Percentiles rank a stretch among this genome's conserved stretches.
Evolutionary conservation across 2,113 vertebrate genomes (phyloP).

Genomic region (Epinephelus moara): DNA sequence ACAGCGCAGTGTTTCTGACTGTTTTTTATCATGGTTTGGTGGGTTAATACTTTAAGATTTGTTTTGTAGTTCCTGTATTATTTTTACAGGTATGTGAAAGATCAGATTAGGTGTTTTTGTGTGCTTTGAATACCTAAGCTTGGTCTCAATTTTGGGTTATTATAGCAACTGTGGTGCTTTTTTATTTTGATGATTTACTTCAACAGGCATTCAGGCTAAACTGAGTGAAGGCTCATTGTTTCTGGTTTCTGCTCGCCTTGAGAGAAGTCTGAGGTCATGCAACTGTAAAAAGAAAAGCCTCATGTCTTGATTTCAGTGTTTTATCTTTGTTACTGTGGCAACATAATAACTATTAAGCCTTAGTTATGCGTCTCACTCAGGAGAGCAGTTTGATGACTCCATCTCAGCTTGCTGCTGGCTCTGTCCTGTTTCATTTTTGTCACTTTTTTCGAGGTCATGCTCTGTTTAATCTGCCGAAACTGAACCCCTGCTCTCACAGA

Average conservation of each 20-base stretch:
- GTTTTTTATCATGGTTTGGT: neutral
- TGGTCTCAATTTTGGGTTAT: neutral
- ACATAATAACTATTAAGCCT: conserved; percentile 30
- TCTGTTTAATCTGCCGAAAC: conserved; percentile 32
- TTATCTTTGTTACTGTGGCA: conserved; percentile 30
- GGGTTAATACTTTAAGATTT: no score
- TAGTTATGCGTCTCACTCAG: neutral
- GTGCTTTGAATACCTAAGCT: neutral
- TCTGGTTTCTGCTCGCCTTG: conserved; percentile 1
- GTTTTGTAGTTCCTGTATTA: neutral
- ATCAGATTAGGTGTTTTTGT: neutral
- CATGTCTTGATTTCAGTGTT: conserved; percentile 18
- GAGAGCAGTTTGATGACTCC: conserved; percentile 9
- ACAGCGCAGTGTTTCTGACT: neutral
- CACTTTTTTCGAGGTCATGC: conserved; percentile 3
- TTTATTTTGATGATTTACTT: neutral
- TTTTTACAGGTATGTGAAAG: neutral
- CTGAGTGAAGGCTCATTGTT: conserved; percentile 16
- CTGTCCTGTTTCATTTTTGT: conserved; percentile 35
- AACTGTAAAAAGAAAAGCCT: neutral
- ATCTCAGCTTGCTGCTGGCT: conserved; percentile 6
- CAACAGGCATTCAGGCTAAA: neutral
- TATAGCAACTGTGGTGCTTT: neutral
- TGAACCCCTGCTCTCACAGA: conserved; percentile 18
- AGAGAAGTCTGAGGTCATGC: conserved; percentile 41